These are phyloP conservation scores for Macrosteles quadrilineatus DNA, from an alignment of 1,140 invertebrate species.

Conservation along the genomic window DNA sequence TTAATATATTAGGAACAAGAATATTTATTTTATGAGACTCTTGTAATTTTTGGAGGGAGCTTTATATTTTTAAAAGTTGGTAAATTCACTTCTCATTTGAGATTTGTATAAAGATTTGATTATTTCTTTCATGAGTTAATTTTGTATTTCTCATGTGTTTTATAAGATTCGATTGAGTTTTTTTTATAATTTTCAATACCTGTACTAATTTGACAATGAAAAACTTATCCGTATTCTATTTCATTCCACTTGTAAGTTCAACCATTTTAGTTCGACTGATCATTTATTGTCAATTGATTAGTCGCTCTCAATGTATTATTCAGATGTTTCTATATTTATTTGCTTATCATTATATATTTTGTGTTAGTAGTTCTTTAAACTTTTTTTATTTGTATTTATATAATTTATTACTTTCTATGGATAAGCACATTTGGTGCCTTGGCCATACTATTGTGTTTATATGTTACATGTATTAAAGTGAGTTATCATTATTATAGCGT, in stretches of 20 bases:
- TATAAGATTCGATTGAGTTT: conserved; percentile 14
- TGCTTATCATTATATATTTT: conserved; percentile 26
- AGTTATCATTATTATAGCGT: conserved; percentile 22
- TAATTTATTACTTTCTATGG: conserved; percentile 29
- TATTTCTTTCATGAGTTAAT: background rate
- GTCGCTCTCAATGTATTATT: conserved; percentile 11
- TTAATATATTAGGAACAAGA: conserved; percentile 11
- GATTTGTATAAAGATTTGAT: conserved; percentile 20
- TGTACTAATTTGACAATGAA: background rate
- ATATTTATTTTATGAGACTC: conserved; percentile 21
- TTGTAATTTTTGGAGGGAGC: background rate
- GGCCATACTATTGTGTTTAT: conserved; percentile 26
- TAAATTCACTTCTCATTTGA: conserved; percentile 20
- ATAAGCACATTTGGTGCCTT: conserved; percentile 21
- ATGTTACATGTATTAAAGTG: conserved; percentile 27
- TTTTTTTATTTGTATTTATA: conserved; percentile 33
- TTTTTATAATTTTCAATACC: conserved; percentile 16
- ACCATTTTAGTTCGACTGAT: conserved; percentile 17
- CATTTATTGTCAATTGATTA: background rate
- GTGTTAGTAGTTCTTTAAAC: conserved; percentile 29
- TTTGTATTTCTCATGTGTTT: conserved; percentile 14
- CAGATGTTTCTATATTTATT: conserved; percentile 26
- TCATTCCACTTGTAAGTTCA: conserved; percentile 22
- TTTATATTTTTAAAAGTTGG: conserved; percentile 7
- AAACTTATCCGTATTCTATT: background rate